phyloP scores from a whole-genome alignment of 2,113 vertebrate genomes.

The Leiothrix lutea region DNA sequence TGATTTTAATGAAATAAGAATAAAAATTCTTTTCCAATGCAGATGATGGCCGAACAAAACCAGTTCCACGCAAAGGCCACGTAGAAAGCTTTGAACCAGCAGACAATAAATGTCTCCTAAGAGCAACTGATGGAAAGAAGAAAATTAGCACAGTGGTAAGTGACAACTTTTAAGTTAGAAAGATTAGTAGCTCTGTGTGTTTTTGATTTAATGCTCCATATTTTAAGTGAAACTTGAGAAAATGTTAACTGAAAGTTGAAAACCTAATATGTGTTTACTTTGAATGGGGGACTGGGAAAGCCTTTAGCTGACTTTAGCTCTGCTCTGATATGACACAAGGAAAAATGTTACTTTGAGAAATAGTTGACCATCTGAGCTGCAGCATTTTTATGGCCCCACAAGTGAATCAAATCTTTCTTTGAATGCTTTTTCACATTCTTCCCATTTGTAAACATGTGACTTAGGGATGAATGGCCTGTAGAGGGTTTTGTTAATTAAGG shows the following conservation, averaged over 20 bases:
- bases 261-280: neutral
- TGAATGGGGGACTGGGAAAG: neutral
- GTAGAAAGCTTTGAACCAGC: constrained; percentile 86
- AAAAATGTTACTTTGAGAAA: neutral
- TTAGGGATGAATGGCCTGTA: neutral
- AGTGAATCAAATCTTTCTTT: neutral
- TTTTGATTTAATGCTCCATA: neutral
- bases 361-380: neutral
- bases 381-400: neutral
- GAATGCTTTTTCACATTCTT: neutral
- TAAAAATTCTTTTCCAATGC: neutral
- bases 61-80: constrained; percentile 88
- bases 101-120: constrained; percentile 96
- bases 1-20: neutral
- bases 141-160: constrained; percentile 99
- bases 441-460: neutral
- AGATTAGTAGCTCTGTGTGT: neutral
- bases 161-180: neutral
- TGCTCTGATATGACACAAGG: neutral
- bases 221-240: neutral
- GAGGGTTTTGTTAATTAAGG: neutral
- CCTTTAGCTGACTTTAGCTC: neutral
- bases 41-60: constrained; percentile 97
- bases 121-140: constrained; percentile 95
- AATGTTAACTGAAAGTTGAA: neutral